Evolutionary conservation across 2,113 vertebrate genomes (phyloP).

Genomic region (Carassius gibelio): DNA sequence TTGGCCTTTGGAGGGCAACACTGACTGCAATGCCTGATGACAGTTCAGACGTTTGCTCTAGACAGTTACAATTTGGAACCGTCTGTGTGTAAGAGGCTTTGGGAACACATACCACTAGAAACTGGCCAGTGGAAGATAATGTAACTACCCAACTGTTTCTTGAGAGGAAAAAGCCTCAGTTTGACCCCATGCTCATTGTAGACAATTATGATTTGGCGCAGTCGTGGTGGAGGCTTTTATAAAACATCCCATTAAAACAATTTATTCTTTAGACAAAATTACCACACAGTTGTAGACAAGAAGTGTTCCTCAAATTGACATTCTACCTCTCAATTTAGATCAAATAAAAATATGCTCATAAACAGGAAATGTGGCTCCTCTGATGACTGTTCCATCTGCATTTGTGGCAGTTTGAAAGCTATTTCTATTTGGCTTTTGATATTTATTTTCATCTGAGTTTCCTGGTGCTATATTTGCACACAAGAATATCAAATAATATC

Average conservation of each 20-base stretch:
- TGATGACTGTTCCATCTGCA: not conserved
- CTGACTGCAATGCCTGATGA: not conserved
- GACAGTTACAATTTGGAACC: not conserved
- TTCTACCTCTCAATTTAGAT: conserved; percentile 26
- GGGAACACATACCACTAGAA: not conserved
- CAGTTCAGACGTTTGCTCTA: not conserved
- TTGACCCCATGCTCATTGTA: conserved; percentile 14
- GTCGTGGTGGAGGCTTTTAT: conserved; percentile 27
- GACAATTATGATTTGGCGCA: conserved; percentile 21
- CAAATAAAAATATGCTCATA: conserved; percentile 12
- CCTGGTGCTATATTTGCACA: conserved; percentile 34
- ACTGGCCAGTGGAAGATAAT: conserved; percentile 21
- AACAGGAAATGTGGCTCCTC: conserved; percentile 15
- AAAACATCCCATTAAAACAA: conserved; percentile 19
- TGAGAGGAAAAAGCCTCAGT: conserved; percentile 22
- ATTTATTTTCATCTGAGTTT: conserved; percentile 6
- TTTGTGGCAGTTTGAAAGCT: conserved; percentile 15
- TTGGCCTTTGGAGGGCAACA: conserved; percentile 40
- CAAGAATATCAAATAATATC: conserved; percentile 2
- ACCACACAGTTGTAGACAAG: conserved; percentile 21
- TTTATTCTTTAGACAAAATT: conserved; percentile 3
- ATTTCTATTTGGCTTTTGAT: conserved; percentile 19
- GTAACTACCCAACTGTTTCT: conserved; percentile 6
- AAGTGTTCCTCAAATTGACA: conserved; percentile 22
- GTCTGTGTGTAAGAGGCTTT: conserved; percentile 11